Percentiles rank a stretch among this genome's conserved stretches.
phyloP scores from a whole-genome alignment of 2,113 vertebrate species.

The Chaetura pelagica region DNA sequence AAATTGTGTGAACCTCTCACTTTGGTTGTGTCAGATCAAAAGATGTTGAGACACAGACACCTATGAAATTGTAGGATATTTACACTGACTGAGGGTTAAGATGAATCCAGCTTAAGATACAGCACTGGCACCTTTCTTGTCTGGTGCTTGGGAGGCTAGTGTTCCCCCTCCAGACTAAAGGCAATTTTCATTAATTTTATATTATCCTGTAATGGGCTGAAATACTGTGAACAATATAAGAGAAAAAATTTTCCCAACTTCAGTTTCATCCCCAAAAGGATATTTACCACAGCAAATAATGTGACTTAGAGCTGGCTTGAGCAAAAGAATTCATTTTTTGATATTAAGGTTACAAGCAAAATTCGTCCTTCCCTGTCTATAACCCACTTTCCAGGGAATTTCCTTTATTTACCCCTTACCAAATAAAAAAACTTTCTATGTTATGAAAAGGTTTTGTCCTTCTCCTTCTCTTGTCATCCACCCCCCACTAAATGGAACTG shows the following conservation, averaged over 20 bases:
- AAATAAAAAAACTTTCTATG: neutral
- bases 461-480: neutral
- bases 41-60: neutral
- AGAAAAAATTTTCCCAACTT: neutral
- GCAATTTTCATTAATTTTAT: constrained; percentile 6
- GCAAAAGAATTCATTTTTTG: constrained; percentile 23
- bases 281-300: constrained; percentile 6
- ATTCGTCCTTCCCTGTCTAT: constrained; percentile 3
- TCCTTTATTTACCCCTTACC: neutral
- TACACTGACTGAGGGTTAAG: neutral
- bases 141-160: neutral
- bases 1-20: neutral
- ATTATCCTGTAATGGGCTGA: neutral
- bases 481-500: neutral
- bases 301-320: neutral
- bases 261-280: neutral
- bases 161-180: neutral
- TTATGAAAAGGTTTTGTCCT: constrained; percentile 6
- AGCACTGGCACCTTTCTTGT: neutral
- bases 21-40: neutral
- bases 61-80: neutral
- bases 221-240: neutral
- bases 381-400: neutral
- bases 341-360: constrained; percentile 12
- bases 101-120: neutral